Evolutionary conservation across 2,888 invertebrate species (phyloP), one percentile per base, ranked within the genome.

Genomic region (Lasioglossum malachurum): DNA sequence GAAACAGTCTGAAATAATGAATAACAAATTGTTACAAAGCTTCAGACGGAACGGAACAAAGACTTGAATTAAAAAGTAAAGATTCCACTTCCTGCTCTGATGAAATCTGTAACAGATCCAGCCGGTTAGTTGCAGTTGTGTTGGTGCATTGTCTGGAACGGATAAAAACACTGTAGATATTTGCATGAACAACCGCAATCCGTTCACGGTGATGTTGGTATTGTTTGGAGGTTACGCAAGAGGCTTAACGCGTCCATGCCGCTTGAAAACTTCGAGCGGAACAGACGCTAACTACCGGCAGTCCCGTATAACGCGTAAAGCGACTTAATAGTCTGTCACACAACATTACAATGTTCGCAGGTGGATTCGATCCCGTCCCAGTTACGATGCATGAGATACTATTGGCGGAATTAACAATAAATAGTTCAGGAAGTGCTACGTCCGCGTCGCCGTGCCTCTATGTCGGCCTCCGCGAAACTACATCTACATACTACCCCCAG

Each of bases 401-500:
- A 64, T 64, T 64, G 64, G 35, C 31, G 64, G 64, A 64, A 64
- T 64, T 64, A 31, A 64, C 64, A 64, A 64, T 64, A 64, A 64
- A 64, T 64, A 64, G 64, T 64, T 64, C 31, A 31, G 64, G 64
- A 64, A 64, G 31, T 35, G 19, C 31, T 31, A 31, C 64, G 64
- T 64, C 31, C 64, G 64, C 64, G 64, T 64, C 19, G 64, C 2
- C 19, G 16, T 31, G 64, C 64, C 64, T 31, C 64, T 19, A 64
- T 7, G 31, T 64, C 64, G 64, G 64, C 31, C 31, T 16, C 64
- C 3, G 8, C 64, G 64, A 64, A 64, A 64, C 64, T 64, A 3
- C 64, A 64, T 64, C 64, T 64, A 64, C 64, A 19, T 64, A 8
- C 16, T 60, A 64, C 64, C 19, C 31, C 19, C 19, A 19, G 64